phyloP scores from a whole-genome alignment of 2,797 vertebrate genomes.

The Lophotriccus pileatus region DNA sequence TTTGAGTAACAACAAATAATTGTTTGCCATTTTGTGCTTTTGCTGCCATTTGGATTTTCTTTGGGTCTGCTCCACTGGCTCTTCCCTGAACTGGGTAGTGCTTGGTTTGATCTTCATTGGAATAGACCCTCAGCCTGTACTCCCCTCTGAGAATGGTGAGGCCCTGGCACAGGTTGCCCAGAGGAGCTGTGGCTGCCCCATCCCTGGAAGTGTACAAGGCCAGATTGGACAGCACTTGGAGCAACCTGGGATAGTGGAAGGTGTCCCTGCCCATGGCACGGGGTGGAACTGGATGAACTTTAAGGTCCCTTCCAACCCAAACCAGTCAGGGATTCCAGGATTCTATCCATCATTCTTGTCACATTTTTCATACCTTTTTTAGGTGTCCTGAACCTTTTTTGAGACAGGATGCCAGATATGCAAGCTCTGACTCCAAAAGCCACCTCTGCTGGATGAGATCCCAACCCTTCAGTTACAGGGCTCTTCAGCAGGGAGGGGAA shows the following conservation, averaged over 20 bases:
- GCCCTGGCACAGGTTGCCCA: background rate
- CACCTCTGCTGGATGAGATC: background rate
- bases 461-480: background rate
- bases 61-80: accelerated
- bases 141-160: background rate
- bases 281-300: accelerated
- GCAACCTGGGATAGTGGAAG: background rate
- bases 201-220: background rate
- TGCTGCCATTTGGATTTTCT: background rate
- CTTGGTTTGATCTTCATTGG: background rate
- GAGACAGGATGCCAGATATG: background rate
- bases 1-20: background rate
- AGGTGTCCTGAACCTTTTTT: background rate
- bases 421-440: background rate
- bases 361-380: background rate
- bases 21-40: background rate
- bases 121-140: background rate
- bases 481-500: background rate
- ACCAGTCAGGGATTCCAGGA: too few species aligned
- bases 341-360: background rate
- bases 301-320: background rate
- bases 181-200: background rate
- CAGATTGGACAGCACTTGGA: background rate
- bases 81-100: background rate
- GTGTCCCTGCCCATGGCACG: background rate